phyloP scores from a whole-genome alignment of 2,113 vertebrate species.

The Recurvirostra avosetta region DNA sequence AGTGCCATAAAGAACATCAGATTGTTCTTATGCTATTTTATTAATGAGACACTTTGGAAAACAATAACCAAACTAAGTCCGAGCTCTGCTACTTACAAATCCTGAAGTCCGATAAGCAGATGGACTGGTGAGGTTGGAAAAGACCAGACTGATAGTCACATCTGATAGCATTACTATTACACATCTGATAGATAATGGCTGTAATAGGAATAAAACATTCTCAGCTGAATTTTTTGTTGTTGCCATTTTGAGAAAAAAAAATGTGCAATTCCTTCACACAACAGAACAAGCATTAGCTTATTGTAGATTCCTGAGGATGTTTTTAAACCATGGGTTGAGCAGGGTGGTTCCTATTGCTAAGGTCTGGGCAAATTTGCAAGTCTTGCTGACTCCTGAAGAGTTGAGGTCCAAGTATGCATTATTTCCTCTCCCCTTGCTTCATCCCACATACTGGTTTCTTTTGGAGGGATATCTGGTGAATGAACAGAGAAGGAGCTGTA shows the following conservation, averaged over 20 bases:
- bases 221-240: neutral
- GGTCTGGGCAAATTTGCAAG: neutral
- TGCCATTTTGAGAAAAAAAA: neutral
- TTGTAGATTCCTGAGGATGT: neutral
- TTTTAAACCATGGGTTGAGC: neutral
- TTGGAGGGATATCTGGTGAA: neutral
- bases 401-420: neutral
- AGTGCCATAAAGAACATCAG: neutral
- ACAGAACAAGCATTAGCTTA: neutral
- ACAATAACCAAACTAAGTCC: neutral
- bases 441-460: neutral
- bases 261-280: neutral
- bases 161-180: neutral
- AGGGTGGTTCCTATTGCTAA: neutral
- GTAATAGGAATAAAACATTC: neutral
- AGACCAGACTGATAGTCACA: neutral
- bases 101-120: neutral
- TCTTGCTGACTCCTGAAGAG: neutral
- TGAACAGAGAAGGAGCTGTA: neutral
- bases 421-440: neutral
- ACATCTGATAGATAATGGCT: neutral
- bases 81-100: neutral
- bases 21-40: neutral
- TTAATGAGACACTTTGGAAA: neutral
- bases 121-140: neutral